Base-by-base conservation (phyloP, 2,797 vertebrate species). In the Oophaga sylvatica region DNA sequence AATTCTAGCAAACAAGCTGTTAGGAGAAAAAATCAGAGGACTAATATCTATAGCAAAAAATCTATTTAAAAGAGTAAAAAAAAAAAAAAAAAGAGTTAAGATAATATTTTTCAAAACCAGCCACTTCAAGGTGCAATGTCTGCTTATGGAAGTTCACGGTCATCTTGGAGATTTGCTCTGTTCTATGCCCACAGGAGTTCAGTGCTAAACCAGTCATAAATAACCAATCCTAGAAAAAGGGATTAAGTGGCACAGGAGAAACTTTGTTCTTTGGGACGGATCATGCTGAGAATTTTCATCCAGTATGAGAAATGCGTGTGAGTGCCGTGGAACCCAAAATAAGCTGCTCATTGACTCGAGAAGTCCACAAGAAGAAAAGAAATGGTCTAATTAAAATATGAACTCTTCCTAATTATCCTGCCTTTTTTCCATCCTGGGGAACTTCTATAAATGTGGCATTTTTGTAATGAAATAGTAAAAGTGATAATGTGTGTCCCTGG, bases 321-420 rank as follows among this genome's bases (percentile, higher is more conserved):
- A 79, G 81, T 73, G 91, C 85, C 83, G 84, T 67, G 71, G 90
- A 89, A 91, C 91, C 90, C 91, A 78, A 92, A 91, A 91, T 87
- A 81, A 91, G 85, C 87, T 89, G 91, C 89, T 91, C 91, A 68
- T 11, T 90, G 90, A 92, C 92, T 93, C 90, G 91, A n/a, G n/a
- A 31, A 48, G 77, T 68, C 76, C 31, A 65, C 29, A 26, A 53
- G 29, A 70, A 45, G 29, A 20, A 81, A 76, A 81, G 71, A 81
- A 82, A 60, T 86, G 85, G 81, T 80, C 92, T 95, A 95, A 96
- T 95, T 94, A 95, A 93, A 94, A 92, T 92, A 73, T 92, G 92
- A 93, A 91, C 92, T 93, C 90, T 90, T 90, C 89, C 90, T 93
- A 93, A 94, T 94, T 94, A 94, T 90, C 92, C 89, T 90, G 91